Percentiles rank a stretch among this genome's conserved stretches.
Evolutionary conservation across 2,113 vertebrate genomes (phyloP).

Genomic region (Laticauda colubrina): DNA sequence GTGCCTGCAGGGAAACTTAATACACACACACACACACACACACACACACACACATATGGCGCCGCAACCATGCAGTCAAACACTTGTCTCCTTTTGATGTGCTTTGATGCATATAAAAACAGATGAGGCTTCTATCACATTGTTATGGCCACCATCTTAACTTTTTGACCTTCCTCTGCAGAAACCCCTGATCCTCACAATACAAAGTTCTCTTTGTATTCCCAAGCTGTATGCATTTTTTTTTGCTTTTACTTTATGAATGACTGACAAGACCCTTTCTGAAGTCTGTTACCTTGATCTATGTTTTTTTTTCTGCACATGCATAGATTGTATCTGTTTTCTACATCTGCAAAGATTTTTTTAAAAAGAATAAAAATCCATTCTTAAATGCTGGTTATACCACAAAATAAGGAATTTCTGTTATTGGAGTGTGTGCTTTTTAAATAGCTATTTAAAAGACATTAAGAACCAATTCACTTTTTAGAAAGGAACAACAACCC

Average conservation of each 20-base stretch:
- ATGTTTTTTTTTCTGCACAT: neutral
- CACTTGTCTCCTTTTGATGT: neutral
- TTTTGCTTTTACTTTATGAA: neutral
- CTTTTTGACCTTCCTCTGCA: neutral
- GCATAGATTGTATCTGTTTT: neutral
- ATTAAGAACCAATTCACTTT: neutral
- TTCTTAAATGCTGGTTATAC: neutral
- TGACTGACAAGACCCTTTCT: neutral
- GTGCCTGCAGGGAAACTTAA: neutral
- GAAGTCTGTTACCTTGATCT: neutral
- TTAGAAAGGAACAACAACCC: neutral
- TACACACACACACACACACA: neutral
- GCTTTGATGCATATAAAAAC: neutral
- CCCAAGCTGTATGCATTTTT: neutral
- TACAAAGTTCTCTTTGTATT: neutral
- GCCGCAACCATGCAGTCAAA: neutral
- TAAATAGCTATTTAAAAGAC: conserved; percentile 1
- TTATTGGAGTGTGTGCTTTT: neutral
- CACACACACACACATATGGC: neutral
- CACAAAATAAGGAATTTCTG: neutral
- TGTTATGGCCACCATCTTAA: neutral
- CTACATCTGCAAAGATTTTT: neutral
- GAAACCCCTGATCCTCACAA: neutral
- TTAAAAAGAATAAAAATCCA: neutral
- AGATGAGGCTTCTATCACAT: neutral